Base-by-base conservation (phyloP, 2,888 invertebrate species). In the Dasysyrphus tricinctus region DNA sequence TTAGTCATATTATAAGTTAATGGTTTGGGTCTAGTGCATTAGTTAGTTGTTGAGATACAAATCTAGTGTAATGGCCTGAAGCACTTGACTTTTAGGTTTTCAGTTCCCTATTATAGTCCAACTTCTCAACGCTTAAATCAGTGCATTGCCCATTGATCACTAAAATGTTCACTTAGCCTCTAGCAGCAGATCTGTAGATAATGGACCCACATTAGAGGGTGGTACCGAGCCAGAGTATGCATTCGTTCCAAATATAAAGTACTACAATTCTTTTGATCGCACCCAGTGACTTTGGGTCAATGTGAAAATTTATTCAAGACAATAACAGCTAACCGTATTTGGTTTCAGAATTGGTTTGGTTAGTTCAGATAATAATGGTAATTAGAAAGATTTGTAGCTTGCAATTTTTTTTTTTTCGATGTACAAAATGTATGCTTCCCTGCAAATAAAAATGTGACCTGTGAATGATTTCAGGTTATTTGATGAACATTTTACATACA, bases 81-180 rank as follows among this genome's bases (percentile, higher is more conserved):
- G 77, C 82, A 73, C 37, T 73, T 78, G 78, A 78, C 78, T 82
- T 82, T 82, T 77, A 67, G 77, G 78, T 78, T 69, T 57, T 72
- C 49, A 37, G 57, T 67, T 67, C 51, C 59, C 67, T 74, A 83
- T 74, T 79, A 61, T 54, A 32, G 61, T 19, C 34, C 54, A 74
- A 61, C 61, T 59, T 59, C 37, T 59, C 57, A 44, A 57, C 37
- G 74, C 70, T 42, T 0, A 81, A 70, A 72, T 57, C 39, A 78
- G 78, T 63, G 67, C 34, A 78, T 34, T 72, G 49, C 57, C 39
- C 70, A 72, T 56, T 72, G 70, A 63, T 54, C 11, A 57, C 67
- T 70, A 47, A 69, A 79, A 69, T 83, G 79, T 69, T 78, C 61
- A 69, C 44, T 59, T 67, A 70, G 79, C 74, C 79, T 63, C 37